Evolutionary conservation across 2,888 invertebrate genomes (phyloP).

Genomic region (Gasteruption jaculator): DNA sequence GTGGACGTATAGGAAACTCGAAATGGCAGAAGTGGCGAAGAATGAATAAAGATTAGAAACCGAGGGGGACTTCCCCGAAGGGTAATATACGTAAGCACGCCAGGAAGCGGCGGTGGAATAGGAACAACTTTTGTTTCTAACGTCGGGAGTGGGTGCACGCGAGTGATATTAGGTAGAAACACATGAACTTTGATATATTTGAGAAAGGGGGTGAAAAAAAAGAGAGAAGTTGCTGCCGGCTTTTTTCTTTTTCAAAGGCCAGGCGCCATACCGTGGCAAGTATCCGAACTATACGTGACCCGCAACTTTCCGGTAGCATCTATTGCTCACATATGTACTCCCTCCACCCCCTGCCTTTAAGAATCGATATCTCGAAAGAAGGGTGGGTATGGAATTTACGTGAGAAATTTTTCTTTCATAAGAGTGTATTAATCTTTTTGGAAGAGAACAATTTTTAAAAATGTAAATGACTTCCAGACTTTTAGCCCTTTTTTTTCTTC

Average conservation of each 20-base stretch:
- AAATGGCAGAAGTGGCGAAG: conserved; percentile 46
- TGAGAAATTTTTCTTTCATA: too few relatives aligned
- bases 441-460: too few relatives aligned
- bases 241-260: conserved; percentile 8
- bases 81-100: neutral
- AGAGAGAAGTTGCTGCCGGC: conserved; percentile 16
- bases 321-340: conserved; percentile 22
- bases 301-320: conserved; percentile 43
- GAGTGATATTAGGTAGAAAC: conserved; percentile 50
- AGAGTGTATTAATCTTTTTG: too few relatives aligned
- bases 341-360: neutral
- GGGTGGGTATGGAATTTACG: too few relatives aligned
- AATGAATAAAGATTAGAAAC: conserved; percentile 48
- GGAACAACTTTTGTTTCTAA: conserved; percentile 27
- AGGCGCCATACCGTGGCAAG: conserved; percentile 49
- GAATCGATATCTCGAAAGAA: conserved; percentile 10
- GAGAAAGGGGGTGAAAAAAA: conserved; percentile 23
- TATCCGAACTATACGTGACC: conserved; percentile 50
- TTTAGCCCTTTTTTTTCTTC: too few relatives aligned
- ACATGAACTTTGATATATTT: conserved; percentile 52
- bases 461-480: too few relatives aligned
- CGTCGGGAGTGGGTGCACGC: conserved; percentile 31
- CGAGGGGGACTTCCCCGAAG: conserved; percentile 8
- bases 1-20: conserved; percentile 48
- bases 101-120: conserved; percentile 2